These are phyloP conservation scores for Podarcis siculus DNA, from an alignment of 2,797 vertebrate genomes.

Conservation along the genomic window DNA sequence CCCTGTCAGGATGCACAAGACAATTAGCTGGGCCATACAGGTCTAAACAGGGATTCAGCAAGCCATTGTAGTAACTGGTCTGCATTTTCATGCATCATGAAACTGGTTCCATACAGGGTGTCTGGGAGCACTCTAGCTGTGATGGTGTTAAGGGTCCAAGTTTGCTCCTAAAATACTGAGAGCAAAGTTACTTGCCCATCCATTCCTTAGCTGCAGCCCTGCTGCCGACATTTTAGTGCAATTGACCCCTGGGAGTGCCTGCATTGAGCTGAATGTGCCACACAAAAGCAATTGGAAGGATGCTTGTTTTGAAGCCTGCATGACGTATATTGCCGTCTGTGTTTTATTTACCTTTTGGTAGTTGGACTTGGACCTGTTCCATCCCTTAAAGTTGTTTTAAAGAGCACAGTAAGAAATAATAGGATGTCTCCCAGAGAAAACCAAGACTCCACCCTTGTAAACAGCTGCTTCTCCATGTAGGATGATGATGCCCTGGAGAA, in stretches of 20 bases:
- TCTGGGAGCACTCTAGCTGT: background rate
- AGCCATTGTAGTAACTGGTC: background rate
- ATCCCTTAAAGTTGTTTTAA: background rate
- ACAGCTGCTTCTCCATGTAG: background rate
- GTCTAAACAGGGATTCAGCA: background rate
- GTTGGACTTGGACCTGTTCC: background rate
- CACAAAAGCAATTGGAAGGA: background rate
- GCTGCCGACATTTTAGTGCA: background rate
- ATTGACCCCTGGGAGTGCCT: background rate
- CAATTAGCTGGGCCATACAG: background rate
- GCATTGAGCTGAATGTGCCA: background rate
- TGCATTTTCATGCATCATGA: background rate
- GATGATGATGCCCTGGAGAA: background rate
- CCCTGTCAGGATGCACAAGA: slow-evolving; percentile 16
- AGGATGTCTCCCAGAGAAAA: background rate
- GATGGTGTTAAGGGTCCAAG: background rate
- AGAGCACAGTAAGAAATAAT: background rate
- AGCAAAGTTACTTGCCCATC: background rate
- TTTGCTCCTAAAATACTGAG: background rate
- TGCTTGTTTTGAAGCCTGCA: background rate
- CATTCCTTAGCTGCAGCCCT: background rate
- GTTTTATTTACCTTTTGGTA: background rate
- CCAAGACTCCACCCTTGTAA: background rate
- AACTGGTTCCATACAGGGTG: background rate
- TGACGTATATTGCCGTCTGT: background rate